Base-by-base conservation (phyloP, 2,888 invertebrate genomes). In the Alloplasta piceator region DNA sequence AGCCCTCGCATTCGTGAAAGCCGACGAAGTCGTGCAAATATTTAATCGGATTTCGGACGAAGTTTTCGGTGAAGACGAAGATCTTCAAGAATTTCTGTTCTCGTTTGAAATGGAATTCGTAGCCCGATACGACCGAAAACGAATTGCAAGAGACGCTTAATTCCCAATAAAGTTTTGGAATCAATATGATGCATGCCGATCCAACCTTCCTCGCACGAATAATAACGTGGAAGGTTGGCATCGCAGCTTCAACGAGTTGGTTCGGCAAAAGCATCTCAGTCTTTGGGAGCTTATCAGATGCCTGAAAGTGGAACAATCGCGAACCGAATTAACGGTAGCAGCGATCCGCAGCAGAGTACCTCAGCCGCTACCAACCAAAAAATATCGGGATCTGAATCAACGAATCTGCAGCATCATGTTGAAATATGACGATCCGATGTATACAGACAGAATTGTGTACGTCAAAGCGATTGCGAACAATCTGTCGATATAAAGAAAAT, bases 141-240 rank as follows among this genome's bases (percentile, higher is more conserved):
- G 66, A 36, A 52, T 50, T 50, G n/a, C n/a, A 7, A 52, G 6
- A 12, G 66, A 66, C 36, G 50, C 50, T 5, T 38, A 66, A 50
- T 66, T 66, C 36, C 52, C 66, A 9, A 50, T 50, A 50, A 50
- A 38, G 50, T 38, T 38, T 36, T 66, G 66, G 66, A 66, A 66
- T 12, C 66, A 66, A n/a, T 66, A 66, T 38, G 38, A 52, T 38
- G 66, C 66, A 38, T 66, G 66, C 14, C 66, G 36, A 52, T 66
- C 66, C 6, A 50, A 50, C 12, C 50, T 66, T 1, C 66, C 66
- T 39, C 66, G 64, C 26, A 64, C 64, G 36, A 64, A 64, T 36
- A 64, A 64, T 26, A 64, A 48, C 48, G 64, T 64, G n/a, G 64
- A 50, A 52, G 66, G 66, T 52, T 66, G 66, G 66, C 52, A 66